Conservation (phyloP, 1,140 invertebrate genomes). For the Penaeus vannamei region DNA sequence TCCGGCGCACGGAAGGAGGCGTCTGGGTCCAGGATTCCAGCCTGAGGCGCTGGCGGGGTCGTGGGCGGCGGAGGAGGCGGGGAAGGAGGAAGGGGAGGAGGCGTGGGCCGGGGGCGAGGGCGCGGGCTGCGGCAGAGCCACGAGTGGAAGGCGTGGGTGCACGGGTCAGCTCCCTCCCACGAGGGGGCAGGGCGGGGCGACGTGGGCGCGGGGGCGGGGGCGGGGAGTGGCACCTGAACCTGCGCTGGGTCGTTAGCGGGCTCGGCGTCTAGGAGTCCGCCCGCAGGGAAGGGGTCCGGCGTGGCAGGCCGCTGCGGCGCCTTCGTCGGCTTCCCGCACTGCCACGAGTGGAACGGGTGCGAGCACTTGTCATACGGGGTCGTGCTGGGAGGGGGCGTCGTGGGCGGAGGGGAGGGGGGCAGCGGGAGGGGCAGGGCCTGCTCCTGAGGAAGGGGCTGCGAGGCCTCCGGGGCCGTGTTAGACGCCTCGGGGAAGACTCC, state of each 20-base stretch:
- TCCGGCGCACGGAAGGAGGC: slow-evolving; percentile 36
- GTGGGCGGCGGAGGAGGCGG: slow-evolving; percentile 4
- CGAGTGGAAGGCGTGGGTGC: slow-evolving; percentile 50
- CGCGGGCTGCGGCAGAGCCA: slow-evolving; percentile 24
- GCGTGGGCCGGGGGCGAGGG: not conserved
- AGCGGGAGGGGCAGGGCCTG: not conserved
- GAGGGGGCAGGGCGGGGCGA: not conserved
- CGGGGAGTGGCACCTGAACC: not conserved
- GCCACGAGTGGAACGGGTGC: slow-evolving; percentile 36
- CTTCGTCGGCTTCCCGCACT: not conserved
- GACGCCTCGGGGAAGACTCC: slow-evolving; percentile 35
- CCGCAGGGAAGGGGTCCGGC: not conserved
- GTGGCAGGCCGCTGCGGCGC: not conserved
- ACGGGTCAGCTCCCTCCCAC: slow-evolving; percentile 47
- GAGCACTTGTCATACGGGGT: slow-evolving; percentile 32
- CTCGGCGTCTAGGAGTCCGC: slow-evolving; percentile 2
- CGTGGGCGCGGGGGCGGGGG: not conserved
- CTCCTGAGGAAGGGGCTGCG: not conserved
- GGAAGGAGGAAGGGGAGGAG: not conserved
- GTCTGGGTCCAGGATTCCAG: slow-evolving; percentile 1
- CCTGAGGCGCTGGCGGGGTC: not conserved
- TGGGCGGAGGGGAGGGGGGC: not conserved
- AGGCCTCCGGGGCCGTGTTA: not conserved
- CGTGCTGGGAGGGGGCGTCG: not conserved
- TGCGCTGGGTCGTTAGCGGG: not conserved